Base-by-base conservation (phyloP, 2,113 vertebrate genomes). In the Mus spicilegus region DNA sequence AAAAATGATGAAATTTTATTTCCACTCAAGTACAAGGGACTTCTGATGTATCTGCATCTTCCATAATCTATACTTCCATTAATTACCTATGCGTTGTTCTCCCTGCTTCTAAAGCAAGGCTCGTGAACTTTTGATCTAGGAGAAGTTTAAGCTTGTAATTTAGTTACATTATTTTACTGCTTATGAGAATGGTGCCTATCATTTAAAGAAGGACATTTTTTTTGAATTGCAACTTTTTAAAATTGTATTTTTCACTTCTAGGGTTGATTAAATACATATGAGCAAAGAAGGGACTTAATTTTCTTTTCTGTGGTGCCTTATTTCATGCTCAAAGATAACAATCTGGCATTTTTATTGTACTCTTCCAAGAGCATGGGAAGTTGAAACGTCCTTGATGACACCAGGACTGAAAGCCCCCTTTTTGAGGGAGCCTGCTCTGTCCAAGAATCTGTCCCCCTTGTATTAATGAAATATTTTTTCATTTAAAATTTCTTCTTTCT, bases 81-180 rank as follows among this genome's bases (percentile, higher is more conserved):
- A 89, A 69, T 91, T 96, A 72, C 0, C 42, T 39, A 20, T 42
- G 8, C 58, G 46, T 91, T 93, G 33, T 33, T 69, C 20, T 36
- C 85, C 87, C 42, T 73, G 63, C 30, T 46, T 84, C 91, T 42
- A 49, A 72, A 80, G 26, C 16, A 72, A 49, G 36, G 7, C 36
- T 75, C 91, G 73, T 91, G n/a, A 54, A 49, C 26, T 92, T 95
- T 93, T 80, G 7, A 89, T 92, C 1, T 80, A 92, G 72, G 70
- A 80, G 39, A 93, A 82, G 42, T 56, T 91, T 75, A 87, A 33
- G 16, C 84, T 46, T 82, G 84, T 85, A 17, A 86, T 49, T 93
- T 76, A 77, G 65, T 90, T 16, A 92, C 85, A 85, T 76, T 4
- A 84, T 16, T 89, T 80, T 67, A 54, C 73, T 61, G 49, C 14